Evolutionary conservation across 2,113 vertebrate species (phyloP), one percentile per base, ranked within the genome.

Genomic region (Gobiocypris rarus): DNA sequence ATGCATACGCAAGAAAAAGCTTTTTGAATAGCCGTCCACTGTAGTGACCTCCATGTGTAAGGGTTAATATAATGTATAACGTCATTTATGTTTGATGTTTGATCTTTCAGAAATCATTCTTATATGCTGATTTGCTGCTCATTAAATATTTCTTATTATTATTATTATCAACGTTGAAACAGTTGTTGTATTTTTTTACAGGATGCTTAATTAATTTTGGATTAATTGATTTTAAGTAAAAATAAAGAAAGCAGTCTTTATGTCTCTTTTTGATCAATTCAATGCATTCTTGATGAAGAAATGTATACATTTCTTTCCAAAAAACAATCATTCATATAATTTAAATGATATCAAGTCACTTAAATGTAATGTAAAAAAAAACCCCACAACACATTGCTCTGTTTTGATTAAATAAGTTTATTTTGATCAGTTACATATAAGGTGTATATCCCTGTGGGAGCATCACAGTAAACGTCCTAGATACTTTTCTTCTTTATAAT

Each of bases 341-440:
- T n/a, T 17, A 17, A 54, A 19, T 75, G 17, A 8, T 9, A 84
- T 54, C 17, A 76, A 70, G 54, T 54, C 52, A 48, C 26, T 63
- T 8, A 63, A 26, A 17, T 48, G 24, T 7, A 31, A 58, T 10
- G 9, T 58, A 9, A 34, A 67, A 22, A 56, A 26, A 63, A 28
- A n/a, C n/a, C n/a, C n/a, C 8, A 76, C 2, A 71, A 7, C 28
- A 19, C 31, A 9, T 15, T 19, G 4, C 43, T 48, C 26, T 90
- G 74, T 88, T 90, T 97, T 92, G 93, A 94, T 95, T 95, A 94
- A 95, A 95, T 95, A 95, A 94, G 92, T 98, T 98, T 98, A 97
- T 98, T 96, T 88, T 96, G 90, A 95, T 96, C 95, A 97, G 96
- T 97, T 97, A 98, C 96, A 98, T 95, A 96, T 94, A 96, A 92